Evolutionary conservation across 2,888 invertebrate species (phyloP), one percentile per base, ranked within the genome.

Genomic region (Schizaphis graminum): DNA sequence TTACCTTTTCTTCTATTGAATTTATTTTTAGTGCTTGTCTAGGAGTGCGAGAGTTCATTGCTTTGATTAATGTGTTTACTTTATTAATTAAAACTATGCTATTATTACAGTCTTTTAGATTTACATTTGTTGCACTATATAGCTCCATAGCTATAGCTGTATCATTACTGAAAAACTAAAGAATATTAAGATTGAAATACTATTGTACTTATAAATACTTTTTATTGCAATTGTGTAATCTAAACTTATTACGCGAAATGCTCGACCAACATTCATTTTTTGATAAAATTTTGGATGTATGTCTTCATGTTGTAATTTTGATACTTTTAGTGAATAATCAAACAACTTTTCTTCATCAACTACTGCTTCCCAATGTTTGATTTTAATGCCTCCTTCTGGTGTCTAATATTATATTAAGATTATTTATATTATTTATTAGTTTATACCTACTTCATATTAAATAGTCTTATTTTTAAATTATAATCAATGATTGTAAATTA

Each of bases 161-260:
- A 84, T 84, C 84, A 84, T 84, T 84, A 84, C 84, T 84, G 41
- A 84, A 84, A 84, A 84, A 84, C 84, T 84, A 84, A 84, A 41
- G n/a, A 57, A 57, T 57, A 57, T 24, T 24, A 16, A 57, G 57
- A 57, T 57, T 57, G 21, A 84, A 35, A 84, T 84, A 84, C 41
- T 28, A 35, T 84, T 84, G n/a, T 84, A 84, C 13, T 35, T 47
- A 47, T 47, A 84, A 84, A 84, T 35, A 84, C 13, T 84, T 35
- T 84, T 84, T 57, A 84, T 28, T 84, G 41, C 28, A 3, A 84
- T 16, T n/a, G n/a, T 35, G 41, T 35, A 84, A 84, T 84, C 13
- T 24, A 84, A 16, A 28, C 28, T 16, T 84, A 84, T 35, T 84
- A 84, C 84, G 21, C 84, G n/a, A 84, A 84, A 84, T 35, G 84